Evolutionary conservation across 2,113 vertebrate genomes (phyloP).

Genomic region (Pterocles orientalis): DNA sequence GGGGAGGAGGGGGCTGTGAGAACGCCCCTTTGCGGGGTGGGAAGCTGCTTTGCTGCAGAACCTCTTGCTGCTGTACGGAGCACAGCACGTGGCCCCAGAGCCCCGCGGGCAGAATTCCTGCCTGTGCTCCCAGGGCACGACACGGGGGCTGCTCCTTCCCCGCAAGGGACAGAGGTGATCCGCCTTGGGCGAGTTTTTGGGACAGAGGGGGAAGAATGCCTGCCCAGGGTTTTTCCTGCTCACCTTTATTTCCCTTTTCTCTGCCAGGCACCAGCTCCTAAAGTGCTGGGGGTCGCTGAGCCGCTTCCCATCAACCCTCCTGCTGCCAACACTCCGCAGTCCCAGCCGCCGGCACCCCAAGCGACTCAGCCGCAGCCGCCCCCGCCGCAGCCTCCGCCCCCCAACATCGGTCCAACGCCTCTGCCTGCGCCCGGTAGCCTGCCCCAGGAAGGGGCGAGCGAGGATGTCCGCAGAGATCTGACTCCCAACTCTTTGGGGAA

Average conservation of each 20-base stretch:
- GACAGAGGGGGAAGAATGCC: background rate
- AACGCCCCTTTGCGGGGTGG: background rate
- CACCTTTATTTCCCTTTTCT: constrained; percentile 13
- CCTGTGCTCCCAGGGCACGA: background rate
- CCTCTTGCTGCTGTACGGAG: background rate
- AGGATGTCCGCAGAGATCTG: constrained; percentile 75
- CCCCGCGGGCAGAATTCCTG: rapidly evolving
- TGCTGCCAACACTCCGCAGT: constrained; percentile 83
- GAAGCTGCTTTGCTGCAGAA: background rate
- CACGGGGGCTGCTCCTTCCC: background rate
- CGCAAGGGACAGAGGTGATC: background rate
- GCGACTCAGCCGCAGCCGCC: constrained; percentile 73
- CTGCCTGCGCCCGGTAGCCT: constrained; percentile 33
- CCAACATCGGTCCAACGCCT: constrained; percentile 64
- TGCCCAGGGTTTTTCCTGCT: background rate
- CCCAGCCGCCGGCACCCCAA: constrained; percentile 75
- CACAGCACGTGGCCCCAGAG: rapidly evolving
- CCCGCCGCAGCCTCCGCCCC: constrained; percentile 62
- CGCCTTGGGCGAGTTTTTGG: background rate
- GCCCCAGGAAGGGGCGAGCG: constrained; percentile 66
- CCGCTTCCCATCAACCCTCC: constrained; percentile 82
- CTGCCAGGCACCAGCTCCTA: constrained; percentile 71
- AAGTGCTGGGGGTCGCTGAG: constrained; percentile 81
- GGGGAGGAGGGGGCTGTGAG: background rate
- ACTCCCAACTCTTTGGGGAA: constrained; percentile 80